phyloP scores from a whole-genome alignment of 1,140 invertebrate species.

The Tetranychus cinnabarinus region DNA sequence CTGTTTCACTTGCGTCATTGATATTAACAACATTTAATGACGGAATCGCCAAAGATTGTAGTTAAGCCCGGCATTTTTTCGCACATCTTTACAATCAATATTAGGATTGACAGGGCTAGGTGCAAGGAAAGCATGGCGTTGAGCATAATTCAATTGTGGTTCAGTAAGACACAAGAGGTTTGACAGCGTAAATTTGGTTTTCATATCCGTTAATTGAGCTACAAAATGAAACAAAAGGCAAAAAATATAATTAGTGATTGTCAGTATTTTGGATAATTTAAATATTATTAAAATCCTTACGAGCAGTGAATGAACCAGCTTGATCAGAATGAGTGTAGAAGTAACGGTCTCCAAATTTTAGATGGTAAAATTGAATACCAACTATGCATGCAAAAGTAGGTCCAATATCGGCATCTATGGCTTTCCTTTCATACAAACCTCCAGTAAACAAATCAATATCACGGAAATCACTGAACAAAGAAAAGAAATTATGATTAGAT shows the following conservation, averaged over 20 bases:
- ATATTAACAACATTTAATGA: too few relatives aligned
- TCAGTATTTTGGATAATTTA: neutral
- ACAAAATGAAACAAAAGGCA: neutral
- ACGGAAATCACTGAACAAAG: conserved; percentile 1
- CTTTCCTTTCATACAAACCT: conserved; percentile 16
- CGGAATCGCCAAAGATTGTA: too few relatives aligned
- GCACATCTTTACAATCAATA: too few relatives aligned
- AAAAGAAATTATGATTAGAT: neutral
- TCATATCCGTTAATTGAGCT: neutral
- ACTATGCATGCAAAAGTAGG: conserved; percentile 21
- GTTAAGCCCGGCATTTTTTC: too few relatives aligned
- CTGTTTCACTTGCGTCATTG: too few relatives aligned
- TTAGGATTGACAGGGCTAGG: too few relatives aligned
- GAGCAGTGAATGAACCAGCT: conserved; percentile 7
- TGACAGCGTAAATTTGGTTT: neutral
- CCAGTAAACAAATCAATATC: conserved; percentile 2
- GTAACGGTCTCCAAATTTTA: conserved; percentile 65
- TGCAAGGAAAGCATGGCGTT: too few relatives aligned
- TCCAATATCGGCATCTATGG: conserved; percentile 22
- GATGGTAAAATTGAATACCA: conserved; percentile 28
- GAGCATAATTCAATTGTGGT: too few relatives aligned
- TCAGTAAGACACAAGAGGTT: neutral
- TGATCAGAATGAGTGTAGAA: conserved; percentile 19
- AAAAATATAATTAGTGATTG: neutral
- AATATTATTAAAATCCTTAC: neutral